Base-by-base conservation (phyloP, 2,797 vertebrate species). In the Hybognathus amarus region DNA sequence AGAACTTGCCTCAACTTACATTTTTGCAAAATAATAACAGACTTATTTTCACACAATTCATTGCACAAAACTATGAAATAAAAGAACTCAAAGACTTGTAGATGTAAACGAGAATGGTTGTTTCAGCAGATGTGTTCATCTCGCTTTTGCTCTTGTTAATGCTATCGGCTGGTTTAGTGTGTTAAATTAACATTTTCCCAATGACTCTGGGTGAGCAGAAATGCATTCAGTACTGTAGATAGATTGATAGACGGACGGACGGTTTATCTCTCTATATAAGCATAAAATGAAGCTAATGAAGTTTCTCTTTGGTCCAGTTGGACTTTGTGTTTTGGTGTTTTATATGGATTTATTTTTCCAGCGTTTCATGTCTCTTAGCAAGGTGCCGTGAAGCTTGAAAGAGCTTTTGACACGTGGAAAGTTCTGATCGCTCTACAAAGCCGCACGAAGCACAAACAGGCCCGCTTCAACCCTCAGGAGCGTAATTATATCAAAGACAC, bases 401-500 rank as follows among this genome's bases (percentile, higher is more conserved):
- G 92, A 92, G 87, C 83, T 45, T 85, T 91, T 93, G 93, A 93
- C 88, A 85, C 90, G 80, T 92, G 92, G 95, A 91, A 91, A 91
- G 94, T 92, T 93, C 91, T 89, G 90, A 93, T 92, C 95, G 91
- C 93, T 94, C 94, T 83, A 77, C 86, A 80, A 94, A 77, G 90
- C 89, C 91, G 61, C 89, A 85, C 96, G 95, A 96, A 95, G 95
- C 96, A 93, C 91, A 96, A 93, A 64, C 93, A 92, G 95, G 94
- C 93, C 91, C 92, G 94, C 93, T 94, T 92, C 92, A 94, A 94
- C 93, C 94, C 94, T 95, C 93, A 91, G 91, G 95, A 96, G 96
- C 92, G 95, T 97, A 97, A 97, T 97, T 97, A 95, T 94, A 96
- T 96, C 95, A 96, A 95, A 96, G 94, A 94, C 88, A 95, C 91